Conservation (phyloP, 2,797 vertebrate species). For the Karalla daura region DNA sequence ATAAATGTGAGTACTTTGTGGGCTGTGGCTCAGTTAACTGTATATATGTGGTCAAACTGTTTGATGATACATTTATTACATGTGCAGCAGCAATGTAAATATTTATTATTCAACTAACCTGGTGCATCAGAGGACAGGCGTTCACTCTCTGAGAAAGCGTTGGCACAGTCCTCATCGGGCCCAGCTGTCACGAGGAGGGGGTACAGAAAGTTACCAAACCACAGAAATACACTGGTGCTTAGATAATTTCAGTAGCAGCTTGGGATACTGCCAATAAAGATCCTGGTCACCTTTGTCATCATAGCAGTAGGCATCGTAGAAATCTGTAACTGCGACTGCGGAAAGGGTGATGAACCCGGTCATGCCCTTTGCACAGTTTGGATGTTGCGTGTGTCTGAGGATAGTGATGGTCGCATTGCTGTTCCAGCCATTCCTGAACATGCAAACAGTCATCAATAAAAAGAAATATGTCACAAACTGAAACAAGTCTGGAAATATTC, state of each 20-base stretch:
- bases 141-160: accelerated
- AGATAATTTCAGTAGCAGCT: neutral
- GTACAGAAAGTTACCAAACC: constrained; percentile 19
- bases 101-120: constrained; percentile 45
- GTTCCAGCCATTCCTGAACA: constrained; percentile 89
- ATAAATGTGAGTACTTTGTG: neutral
- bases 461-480: neutral
- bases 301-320: constrained; percentile 88
- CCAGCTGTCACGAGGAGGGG: constrained; percentile 33
- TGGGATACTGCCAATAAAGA: neutral
- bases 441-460: constrained; percentile 26
- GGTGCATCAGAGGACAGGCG: neutral
- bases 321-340: neutral
- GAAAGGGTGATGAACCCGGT: constrained; percentile 77
- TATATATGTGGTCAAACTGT: neutral
- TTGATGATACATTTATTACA: no score
- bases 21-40: neutral
- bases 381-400: constrained; percentile 81
- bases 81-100: neutral
- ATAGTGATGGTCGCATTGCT: constrained; percentile 79
- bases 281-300: constrained; percentile 83
- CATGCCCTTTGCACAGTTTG: constrained; percentile 84
- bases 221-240: neutral
- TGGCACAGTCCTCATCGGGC: constrained; percentile 46
- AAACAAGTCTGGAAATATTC: constrained; percentile 9